Conservation (phyloP, 2,888 invertebrate genomes). For the Xestia xanthographa region DNA sequence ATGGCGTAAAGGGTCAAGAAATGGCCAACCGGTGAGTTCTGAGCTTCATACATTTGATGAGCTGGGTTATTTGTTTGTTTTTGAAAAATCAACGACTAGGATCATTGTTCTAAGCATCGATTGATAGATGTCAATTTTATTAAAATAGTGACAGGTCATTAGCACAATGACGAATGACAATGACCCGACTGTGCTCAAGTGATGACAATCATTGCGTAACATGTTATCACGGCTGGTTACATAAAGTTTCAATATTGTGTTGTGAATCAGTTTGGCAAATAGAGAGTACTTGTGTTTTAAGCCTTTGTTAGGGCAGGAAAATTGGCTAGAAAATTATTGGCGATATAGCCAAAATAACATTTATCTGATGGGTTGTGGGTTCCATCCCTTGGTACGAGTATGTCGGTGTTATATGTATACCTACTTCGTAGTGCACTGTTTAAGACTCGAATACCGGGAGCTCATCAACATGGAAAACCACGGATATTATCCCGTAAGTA, state of each 20-base stretch:
- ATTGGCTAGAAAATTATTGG: background rate
- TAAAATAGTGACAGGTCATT: slow-evolving; percentile 18
- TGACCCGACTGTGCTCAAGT: slow-evolving; percentile 14
- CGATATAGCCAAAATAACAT: background rate
- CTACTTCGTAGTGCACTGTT: no score
- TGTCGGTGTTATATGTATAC: background rate
- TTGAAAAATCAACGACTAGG: no score
- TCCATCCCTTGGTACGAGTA: background rate
- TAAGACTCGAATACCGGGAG: no score
- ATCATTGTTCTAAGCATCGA: no score
- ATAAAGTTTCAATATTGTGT: background rate
- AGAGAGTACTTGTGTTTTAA: background rate
- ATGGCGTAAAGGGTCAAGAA: background rate
- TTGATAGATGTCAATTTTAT: background rate
- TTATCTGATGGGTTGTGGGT: background rate
- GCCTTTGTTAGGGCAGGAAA: background rate
- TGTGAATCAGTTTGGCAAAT: slow-evolving; percentile 12
- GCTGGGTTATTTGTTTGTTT: no score
- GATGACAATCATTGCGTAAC: slow-evolving; percentile 30
- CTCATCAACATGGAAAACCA: no score
- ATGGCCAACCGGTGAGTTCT: background rate
- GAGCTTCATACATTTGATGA: background rate
- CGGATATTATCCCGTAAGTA: no score
- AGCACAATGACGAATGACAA: slow-evolving; percentile 33
- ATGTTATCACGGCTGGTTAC: slow-evolving; percentile 3